These are phyloP conservation scores for Pantherophis guttatus DNA, from an alignment of 2,113 vertebrate genomes.

Conservation along the genomic window DNA sequence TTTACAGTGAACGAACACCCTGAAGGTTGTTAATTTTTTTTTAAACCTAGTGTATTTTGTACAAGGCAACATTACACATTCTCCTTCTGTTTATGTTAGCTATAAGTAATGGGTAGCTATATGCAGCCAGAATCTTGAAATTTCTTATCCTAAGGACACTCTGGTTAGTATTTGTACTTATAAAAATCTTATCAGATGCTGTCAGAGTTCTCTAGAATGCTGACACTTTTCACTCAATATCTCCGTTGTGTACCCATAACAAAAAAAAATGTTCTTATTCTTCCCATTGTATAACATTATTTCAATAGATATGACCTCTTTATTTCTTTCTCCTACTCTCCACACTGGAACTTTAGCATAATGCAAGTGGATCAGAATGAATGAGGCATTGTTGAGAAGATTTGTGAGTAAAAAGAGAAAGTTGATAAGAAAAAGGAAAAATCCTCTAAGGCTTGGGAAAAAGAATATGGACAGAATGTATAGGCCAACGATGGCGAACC, in stretches of 20 bases:
- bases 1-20: constrained; percentile 64
- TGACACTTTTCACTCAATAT: too few species aligned
- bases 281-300: not conserved
- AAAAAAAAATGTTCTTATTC: not conserved
- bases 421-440: not conserved
- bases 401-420: not conserved
- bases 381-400: not conserved
- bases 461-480: not conserved
- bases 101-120: not conserved
- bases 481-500: not conserved
- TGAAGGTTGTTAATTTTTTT: constrained; percentile 60
- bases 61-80: constrained; percentile 46
- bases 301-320: not conserved
- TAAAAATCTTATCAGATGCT: not conserved
- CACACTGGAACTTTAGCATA: not conserved
- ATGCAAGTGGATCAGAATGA: not conserved
- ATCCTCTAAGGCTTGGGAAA: not conserved
- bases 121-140: not conserved
- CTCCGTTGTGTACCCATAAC: not conserved
- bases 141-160: not conserved
- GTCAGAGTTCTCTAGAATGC: not conserved
- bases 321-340: not conserved
- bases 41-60: constrained; percentile 53
- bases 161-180: not conserved
- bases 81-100: not conserved